Evolutionary conservation across 2,888 invertebrate species (phyloP), one percentile per base, ranked within the genome.

Genomic region (Hydropsyche betteni): DNA sequence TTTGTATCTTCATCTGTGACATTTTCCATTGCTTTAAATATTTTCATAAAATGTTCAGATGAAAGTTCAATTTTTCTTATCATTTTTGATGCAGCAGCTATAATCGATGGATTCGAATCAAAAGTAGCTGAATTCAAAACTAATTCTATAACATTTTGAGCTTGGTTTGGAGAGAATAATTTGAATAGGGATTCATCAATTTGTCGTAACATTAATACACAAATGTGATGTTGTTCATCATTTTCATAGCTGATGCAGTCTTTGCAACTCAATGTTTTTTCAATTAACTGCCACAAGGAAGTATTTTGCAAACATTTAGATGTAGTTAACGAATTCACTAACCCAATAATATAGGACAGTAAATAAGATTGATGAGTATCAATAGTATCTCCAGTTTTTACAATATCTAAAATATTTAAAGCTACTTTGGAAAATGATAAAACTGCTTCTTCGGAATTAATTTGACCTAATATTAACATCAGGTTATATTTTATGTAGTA

Each of bases 11-110:
- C 88, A 44, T 87, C 86, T 4, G 81, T 82, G 0, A 84, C 86
- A 76, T 88, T 86, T 5, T 87, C 84, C 93, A 94, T 93, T 64
- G 83, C 82, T 24, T 86, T 83, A 7, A 94, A 83, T 79, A 91
- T 88, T 0, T 87, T 83, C 12, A 89, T 85, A 24, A 94, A 86
- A 34, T 91, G 86, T 33, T 86, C 82, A 6, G 92, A 90, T 76
- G 92, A 88, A 8, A 95, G 83, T 76, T 88, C 86, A 14, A 94
- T 90, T 80, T 89, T 90, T 80, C 91, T 92, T 80, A 94, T 89
- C 2, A 90, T 84, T 80, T 89, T 90, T 8, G 89, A 89, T 0
- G 90, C 91, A 0, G 88, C 86, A 71, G 91, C 86, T 10, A 89
- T 86, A 72, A 92, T 87, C 52, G 87, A 86, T 5, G 91, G 88